A percentile compares a stretch with the other conserved stretches of the same genome.
These are phyloP conservation scores for Galaxea fascicularis DNA, from an alignment of 92 coral and sea anemone genomes.

Conservation along the genomic window DNA sequence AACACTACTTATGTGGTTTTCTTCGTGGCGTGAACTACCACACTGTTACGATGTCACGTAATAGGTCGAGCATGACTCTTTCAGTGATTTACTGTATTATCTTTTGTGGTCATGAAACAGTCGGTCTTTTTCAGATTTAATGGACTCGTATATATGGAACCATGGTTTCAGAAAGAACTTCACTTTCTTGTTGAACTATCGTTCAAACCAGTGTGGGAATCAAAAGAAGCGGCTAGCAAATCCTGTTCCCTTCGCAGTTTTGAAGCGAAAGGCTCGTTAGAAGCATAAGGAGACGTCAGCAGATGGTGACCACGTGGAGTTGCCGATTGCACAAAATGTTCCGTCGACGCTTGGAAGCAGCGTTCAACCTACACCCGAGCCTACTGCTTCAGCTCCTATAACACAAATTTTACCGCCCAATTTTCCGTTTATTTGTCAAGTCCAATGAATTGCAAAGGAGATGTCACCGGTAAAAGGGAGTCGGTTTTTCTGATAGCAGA, in stretches of 20 bases:
- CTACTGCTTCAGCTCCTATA: not conserved
- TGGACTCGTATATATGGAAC: not conserved
- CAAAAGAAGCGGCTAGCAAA: not conserved
- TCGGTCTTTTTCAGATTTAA: not conserved
- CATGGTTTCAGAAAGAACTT: slow-evolving; percentile 19
- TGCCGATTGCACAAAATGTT: not conserved
- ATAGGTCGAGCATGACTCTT: no score
- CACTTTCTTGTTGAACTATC: not conserved
- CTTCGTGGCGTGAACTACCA: no score
- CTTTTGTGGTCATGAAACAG: slow-evolving; percentile 28
- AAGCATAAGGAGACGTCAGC: slow-evolving; percentile 12
- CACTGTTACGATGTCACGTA: no score
- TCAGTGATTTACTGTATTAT: no score
- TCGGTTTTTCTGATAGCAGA: slow-evolving; percentile 55
- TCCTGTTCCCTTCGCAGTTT: slow-evolving; percentile 15
- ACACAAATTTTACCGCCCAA: slow-evolving; percentile 26
- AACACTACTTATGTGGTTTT: no score
- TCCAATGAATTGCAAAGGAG: slow-evolving; percentile 55
- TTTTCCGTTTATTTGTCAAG: slow-evolving; percentile 47
- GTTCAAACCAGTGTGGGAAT: not conserved
- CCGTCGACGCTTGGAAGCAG: not conserved
- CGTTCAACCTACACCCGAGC: not conserved
- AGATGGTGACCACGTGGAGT: slow-evolving; percentile 27
- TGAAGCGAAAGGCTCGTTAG: not conserved
- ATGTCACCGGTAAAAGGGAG: slow-evolving; percentile 58